Evolutionary conservation across 2,797 vertebrate species (phyloP).

Genomic region (Smutsia temminckii): DNA sequence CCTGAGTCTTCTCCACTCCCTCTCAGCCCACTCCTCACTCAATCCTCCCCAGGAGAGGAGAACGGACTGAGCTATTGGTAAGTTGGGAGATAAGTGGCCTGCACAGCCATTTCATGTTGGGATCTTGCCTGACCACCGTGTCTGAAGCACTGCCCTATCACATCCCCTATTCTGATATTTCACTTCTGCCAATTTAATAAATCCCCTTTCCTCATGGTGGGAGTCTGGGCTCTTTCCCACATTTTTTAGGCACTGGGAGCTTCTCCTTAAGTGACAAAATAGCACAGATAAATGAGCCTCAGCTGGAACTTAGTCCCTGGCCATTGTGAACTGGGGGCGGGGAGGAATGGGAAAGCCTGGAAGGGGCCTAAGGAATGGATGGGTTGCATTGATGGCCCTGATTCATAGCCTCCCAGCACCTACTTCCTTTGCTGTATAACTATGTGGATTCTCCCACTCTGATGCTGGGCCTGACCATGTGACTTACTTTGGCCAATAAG

Average conservation of each 20-base stretch:
- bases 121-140: not conserved
- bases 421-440: not conserved
- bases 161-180: not conserved
- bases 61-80: not conserved
- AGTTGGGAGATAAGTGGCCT: not conserved
- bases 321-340: not conserved
- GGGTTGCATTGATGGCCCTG: too few species aligned
- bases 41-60: not conserved
- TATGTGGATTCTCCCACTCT: not conserved
- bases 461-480: not conserved
- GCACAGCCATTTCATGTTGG: not conserved
- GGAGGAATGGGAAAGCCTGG: not conserved
- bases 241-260: not conserved
- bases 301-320: not conserved
- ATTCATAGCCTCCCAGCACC: fast-evolving
- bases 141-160: not conserved
- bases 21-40: not conserved
- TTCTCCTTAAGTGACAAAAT: not conserved
- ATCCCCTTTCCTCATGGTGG: not conserved
- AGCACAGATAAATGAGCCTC: not conserved
- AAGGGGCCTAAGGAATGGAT: not conserved
- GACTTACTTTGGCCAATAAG: not conserved
- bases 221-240: not conserved
- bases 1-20: not conserved
- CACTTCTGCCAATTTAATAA: not conserved